Evolutionary conservation across 1,140 invertebrate species (phyloP), one percentile per base, ranked within the genome.

Genomic region (silkworm (Bombyx mori)): DNA sequence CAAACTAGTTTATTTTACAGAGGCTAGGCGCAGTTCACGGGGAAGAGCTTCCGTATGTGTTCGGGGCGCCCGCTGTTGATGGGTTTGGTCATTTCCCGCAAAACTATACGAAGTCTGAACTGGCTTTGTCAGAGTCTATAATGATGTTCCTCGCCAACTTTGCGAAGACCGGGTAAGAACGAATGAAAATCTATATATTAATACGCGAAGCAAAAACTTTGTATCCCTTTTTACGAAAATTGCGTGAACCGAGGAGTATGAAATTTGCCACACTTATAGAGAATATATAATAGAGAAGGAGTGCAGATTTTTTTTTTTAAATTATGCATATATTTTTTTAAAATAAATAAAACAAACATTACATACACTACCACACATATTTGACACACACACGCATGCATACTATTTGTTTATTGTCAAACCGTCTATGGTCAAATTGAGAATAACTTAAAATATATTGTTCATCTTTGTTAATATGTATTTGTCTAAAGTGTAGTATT

Each of bases 101-200:
- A 68, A 96, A 97, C 87, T 99, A 97, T 86, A 97, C 95, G 7
- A 95, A 94, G 79, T 91, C 93, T 18, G 98, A 99, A 89, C 91
- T 94, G 55, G 91, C 93, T 53, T 89, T 99, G 6, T 94, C 97
- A 1, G 96, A 98, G 86, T 94, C 94, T 57, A 94, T 98, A 52
- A 98, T 99, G 90, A 92, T 94, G 42, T 98, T 98, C 78, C 94
- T 97, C 88, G 94, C 96, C n/a, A 99, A 99, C 89, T 99, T 99
- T 81, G 96, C 96, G 9, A 95, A 95, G 79, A 96, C 94, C n/a
- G 98, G 98, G 98, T 99, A 89, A 93, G 93, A 43, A 35, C 4
- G 26, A 35, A 35, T 35, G 26, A 35, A 35, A 46, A 8, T 48
- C 4, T 12, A 12, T 48, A 12, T 48, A 6, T 18, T 18, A 18